These are phyloP conservation scores for Gracilinanus agilis DNA, from an alignment of 2,113 vertebrate species.

Conservation along the genomic window DNA sequence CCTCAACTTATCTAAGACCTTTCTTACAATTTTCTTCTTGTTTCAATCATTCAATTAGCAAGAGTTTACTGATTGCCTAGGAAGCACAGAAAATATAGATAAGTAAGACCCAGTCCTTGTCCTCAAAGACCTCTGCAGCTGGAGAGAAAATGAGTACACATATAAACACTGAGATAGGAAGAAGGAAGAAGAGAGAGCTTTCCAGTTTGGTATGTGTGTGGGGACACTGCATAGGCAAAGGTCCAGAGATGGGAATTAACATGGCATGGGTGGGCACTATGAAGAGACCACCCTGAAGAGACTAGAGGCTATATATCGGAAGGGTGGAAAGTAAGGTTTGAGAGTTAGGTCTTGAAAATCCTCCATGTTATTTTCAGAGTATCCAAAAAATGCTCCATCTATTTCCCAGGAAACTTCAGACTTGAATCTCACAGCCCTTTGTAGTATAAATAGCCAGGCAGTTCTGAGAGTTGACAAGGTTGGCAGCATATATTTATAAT, in stretches of 20 bases:
- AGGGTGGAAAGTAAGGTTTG: background rate
- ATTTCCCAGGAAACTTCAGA: constrained; percentile 55
- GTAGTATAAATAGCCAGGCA: constrained; percentile 69
- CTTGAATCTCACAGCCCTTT: constrained; percentile 51
- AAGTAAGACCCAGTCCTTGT: background rate
- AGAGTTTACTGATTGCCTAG: background rate
- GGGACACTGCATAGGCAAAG: background rate
- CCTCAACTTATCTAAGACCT: background rate
- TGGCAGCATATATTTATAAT: constrained; percentile 68
- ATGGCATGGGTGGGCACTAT: background rate
- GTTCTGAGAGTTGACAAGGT: constrained; percentile 70
- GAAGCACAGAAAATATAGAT: background rate
- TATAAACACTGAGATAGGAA: background rate
- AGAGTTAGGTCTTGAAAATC: background rate
- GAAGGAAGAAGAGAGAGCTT: background rate
- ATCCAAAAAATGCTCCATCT: constrained; percentile 52
- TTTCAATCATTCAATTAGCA: background rate
- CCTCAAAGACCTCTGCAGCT: background rate
- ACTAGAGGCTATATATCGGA: background rate
- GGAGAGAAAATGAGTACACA: background rate
- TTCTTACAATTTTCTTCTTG: background rate
- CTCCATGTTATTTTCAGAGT: constrained; percentile 32
- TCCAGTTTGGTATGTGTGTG: background rate
- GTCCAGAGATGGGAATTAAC: background rate
- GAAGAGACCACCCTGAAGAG: background rate